Base-by-base conservation (phyloP, 2,113 vertebrate species). In the Peromyscus leucopus region DNA sequence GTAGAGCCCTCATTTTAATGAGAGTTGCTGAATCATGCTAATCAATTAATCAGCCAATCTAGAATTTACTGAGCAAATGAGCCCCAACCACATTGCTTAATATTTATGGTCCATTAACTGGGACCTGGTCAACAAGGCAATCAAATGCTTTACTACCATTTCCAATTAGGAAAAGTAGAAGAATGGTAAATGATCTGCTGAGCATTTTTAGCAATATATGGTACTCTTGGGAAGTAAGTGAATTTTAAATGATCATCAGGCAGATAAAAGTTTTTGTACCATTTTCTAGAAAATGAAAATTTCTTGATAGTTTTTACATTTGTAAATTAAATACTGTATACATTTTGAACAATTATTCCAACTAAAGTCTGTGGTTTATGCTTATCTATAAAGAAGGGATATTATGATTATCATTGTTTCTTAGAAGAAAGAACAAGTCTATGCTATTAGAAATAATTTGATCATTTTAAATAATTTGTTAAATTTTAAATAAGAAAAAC, bases 51-150 rank as follows among this genome's bases (percentile, higher is more conserved):
- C 28, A 90, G 84, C 36, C 28, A 75, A 85, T 57, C 28, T 51
- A 86, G 51, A 90, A 76, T 89, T 72, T 96, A 71, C 78, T 76
- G 88, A 71, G n/a, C n/a, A 61, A 84, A 89, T 96, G 71, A 72
- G 16, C 46, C 82, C 57, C 33, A 86, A 55, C 26, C 91, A 78
- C 75, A 36, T 4, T 71, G 19, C 33, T 87, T 94, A 91, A 78
- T 67, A 67, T 6, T 71, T 74, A 65, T 3, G 26, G 39, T 22
- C 36, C 21, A 90, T 92, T 92, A 96, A 89, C 16, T 17, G 75
- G 31, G 31, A 83, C 59, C 26, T 90, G 59, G 89, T 93, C 84
- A 95, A 83, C 10, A 82, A 95, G 51, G 15, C 33, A 92, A 69
- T 89, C 42, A 71, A 88, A 80, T 93, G 6, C 28, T 88, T 95